Base-by-base conservation (phyloP, 2,888 invertebrate species). In the Drosophila histrio region DNA sequence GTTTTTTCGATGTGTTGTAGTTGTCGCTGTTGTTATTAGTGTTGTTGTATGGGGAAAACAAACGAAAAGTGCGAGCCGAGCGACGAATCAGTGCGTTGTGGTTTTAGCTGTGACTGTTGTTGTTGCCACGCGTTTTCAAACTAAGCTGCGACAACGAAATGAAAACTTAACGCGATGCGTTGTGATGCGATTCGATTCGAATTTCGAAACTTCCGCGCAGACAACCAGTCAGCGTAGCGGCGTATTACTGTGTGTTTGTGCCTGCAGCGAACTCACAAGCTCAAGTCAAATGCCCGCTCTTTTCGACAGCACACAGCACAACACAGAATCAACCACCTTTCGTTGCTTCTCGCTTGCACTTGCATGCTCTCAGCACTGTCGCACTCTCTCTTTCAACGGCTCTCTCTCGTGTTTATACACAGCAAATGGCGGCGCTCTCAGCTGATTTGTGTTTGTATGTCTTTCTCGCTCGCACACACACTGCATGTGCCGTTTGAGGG, bases 351-450 rank as follows among this genome's bases (percentile, higher is more conserved):
- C 61, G 46, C 61, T 61, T 54, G 24, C 50, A 58, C 50, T 49
- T 15, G 21, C 15, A 9, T 3, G 13, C 32, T 15, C 30, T 47
- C 39, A 32, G 60, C 52, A 53, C 47, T 69, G 32, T 39, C 57
- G 43, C 73, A 22, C 76, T 64, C 65, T 57, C 70, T 56, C 22
- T 44, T 56, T 36, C 13, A 9, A 24, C 34, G 32, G 15, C 43
- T 63, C 52, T 43, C 63, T 69, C 71, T 49, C 54, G 54, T 38
- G 43, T 32, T 47, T 39, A n/a, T 8, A 30, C 54, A 56, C 68
- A 65, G 77, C 82, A 83, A 83, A 83, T 83, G 82, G 82, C 82
- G 82, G 82, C 75, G 79, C 85, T 83, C 85, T 83, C 85, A 82
- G 85, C 85, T 79, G 82, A 84, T 77, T 84, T 68, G 72, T 66